phyloP scores from a whole-genome alignment of 2,888 invertebrate species.

The Eupithecia pulchellata region DNA sequence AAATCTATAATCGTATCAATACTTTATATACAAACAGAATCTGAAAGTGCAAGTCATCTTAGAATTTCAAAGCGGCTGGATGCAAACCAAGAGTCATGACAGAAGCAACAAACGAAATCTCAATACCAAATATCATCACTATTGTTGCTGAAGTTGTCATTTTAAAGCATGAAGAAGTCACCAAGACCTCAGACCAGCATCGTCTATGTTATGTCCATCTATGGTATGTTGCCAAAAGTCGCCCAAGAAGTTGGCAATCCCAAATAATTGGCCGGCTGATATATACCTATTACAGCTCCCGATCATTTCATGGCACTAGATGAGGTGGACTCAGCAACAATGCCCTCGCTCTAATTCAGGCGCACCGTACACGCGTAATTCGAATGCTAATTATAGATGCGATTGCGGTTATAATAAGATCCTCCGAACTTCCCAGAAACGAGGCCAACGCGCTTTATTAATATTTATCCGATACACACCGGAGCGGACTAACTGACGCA shows the following conservation, averaged over 20 bases:
- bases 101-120: neutral
- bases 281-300: neutral
- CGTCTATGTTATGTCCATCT: no score
- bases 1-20: no score
- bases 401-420: conserved; percentile 86
- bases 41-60: neutral
- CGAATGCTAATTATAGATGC: conserved; percentile 84
- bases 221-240: neutral
- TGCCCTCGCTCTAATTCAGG: conserved; percentile 53
- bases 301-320: conserved; percentile 6
- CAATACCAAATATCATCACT: neutral
- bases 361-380: conserved; percentile 80
- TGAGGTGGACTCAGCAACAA: conserved; percentile 11
- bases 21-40: no score
- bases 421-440: conserved; percentile 84
- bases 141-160: neutral
- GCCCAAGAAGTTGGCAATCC: neutral
- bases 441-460: conserved; percentile 84
- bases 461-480: conserved; percentile 84
- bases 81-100: neutral
- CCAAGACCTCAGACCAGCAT: neutral
- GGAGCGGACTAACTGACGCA: conserved; percentile 80
- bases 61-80: neutral
- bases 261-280: neutral
- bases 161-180: neutral